Conservation (phyloP, 2,888 invertebrate genomes). For the Diplolepis rosae region DNA sequence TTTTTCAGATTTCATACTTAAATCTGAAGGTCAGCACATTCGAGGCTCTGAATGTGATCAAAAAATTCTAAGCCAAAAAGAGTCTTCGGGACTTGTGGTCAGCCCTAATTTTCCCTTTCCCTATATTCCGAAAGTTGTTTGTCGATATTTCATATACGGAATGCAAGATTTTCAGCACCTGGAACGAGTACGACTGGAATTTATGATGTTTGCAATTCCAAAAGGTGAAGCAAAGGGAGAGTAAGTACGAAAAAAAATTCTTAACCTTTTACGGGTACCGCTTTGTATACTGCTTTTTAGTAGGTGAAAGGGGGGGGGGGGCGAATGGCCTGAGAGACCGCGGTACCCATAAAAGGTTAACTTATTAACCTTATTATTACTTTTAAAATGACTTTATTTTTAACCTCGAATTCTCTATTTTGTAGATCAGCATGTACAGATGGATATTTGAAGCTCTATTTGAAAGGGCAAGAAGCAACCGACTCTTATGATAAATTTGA, state of each 20-base stretch:
- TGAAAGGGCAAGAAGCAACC: constrained; percentile 93
- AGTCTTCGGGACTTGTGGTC: constrained; percentile 93
- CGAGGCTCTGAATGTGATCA: constrained; percentile 99
- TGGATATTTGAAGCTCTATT: constrained; percentile 91
- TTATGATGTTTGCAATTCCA: constrained; percentile 92
- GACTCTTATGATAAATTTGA: constrained; percentile 96
- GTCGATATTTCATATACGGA: constrained; percentile 98
- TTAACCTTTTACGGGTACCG: background rate
- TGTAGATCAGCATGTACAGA: constrained; percentile 84
- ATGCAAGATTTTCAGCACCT: constrained; percentile 97
- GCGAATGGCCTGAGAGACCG: too few relatives aligned
- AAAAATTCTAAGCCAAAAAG: constrained; percentile 94
- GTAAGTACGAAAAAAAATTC: constrained; percentile 77
- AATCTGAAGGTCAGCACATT: constrained; percentile 95
- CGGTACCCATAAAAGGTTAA: too few relatives aligned
- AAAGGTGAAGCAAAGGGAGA: constrained; percentile 86
- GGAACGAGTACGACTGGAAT: constrained; percentile 93
- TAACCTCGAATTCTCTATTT: constrained; percentile 8
- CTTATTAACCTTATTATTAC: too few relatives aligned
- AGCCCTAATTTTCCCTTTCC: constrained; percentile 97
- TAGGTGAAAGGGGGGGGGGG: too few relatives aligned
- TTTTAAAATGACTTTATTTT: background rate
- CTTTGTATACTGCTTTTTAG: background rate
- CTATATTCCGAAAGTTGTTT: constrained; percentile 96
- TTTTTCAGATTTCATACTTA: constrained; percentile 88